Conservation (phyloP, 2,888 invertebrate genomes). For the Callyntrura guangdongensis region DNA sequence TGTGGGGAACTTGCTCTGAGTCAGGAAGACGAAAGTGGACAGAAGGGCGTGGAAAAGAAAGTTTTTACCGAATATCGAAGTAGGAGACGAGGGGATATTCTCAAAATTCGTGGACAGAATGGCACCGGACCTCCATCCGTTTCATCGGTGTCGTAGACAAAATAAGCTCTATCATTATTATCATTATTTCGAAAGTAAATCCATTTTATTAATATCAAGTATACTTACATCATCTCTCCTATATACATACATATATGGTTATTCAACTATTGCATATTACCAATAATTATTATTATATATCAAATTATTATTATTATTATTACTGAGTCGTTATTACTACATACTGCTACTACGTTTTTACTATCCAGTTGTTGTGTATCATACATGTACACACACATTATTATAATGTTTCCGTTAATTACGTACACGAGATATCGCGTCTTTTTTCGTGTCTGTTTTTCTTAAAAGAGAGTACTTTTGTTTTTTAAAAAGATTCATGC, state of each 20-base stretch:
- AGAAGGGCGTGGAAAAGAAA: constrained; percentile 73
- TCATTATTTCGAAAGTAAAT: constrained; percentile 4
- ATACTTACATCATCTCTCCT: constrained; percentile 47
- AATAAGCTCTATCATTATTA: background rate
- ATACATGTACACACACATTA: background rate
- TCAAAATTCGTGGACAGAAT: constrained; percentile 55
- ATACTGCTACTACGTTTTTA: constrained; percentile 29
- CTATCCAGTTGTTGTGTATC: background rate
- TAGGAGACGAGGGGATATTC: constrained; percentile 73
- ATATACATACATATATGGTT: background rate
- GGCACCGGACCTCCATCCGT: constrained; percentile 35
- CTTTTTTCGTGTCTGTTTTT: constrained; percentile 31
- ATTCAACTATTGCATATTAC: constrained; percentile 19
- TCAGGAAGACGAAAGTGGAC: constrained; percentile 67
- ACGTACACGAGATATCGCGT: background rate
- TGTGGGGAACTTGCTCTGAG: constrained; percentile 54
- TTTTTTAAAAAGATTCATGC: constrained; percentile 19
- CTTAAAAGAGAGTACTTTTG: constrained; percentile 41
- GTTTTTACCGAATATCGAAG: constrained; percentile 77
- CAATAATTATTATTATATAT: constrained; percentile 27
- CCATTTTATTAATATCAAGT: constrained; percentile 26
- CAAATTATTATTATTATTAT: background rate
- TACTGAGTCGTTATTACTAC: background rate
- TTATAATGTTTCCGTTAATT: background rate
- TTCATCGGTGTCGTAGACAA: constrained; percentile 37